phyloP scores from a whole-genome alignment of 2,888 invertebrate genomes.

The Drosophila histrio region DNA sequence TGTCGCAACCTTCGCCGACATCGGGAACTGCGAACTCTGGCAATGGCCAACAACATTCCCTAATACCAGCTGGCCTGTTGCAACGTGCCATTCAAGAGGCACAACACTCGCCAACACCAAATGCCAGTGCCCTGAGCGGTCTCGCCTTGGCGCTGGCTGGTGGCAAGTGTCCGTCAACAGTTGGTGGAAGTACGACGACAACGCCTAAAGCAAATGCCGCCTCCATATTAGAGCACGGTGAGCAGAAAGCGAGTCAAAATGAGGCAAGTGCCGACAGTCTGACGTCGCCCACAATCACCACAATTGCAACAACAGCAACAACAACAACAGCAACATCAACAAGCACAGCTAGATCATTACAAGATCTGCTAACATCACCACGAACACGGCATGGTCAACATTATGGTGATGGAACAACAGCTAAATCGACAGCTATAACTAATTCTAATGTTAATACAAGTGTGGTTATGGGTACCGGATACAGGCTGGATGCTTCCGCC shows the following conservation, averaged over 20 bases:
- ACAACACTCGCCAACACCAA: slow-evolving; percentile 71
- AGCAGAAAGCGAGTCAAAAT: slow-evolving; percentile 84
- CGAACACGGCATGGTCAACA: slow-evolving; percentile 60
- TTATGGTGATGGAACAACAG: slow-evolving; percentile 50
- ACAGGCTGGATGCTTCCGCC: slow-evolving; percentile 40
- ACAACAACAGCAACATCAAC: not conserved
- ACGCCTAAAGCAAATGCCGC: slow-evolving; percentile 74
- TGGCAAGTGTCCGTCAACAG: slow-evolving; percentile 60
- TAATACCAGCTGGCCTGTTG: slow-evolving; percentile 80
- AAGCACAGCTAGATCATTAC: slow-evolving; percentile 69
- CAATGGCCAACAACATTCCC: slow-evolving; percentile 65
- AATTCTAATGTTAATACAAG: slow-evolving; percentile 57
- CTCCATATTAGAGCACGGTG: slow-evolving; percentile 84
- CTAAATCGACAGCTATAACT: slow-evolving; percentile 41
- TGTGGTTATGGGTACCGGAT: slow-evolving; percentile 78
- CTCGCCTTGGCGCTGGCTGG: slow-evolving; percentile 77
- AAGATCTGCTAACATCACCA: slow-evolving; percentile 81
- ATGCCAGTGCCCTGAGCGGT: slow-evolving; percentile 74
- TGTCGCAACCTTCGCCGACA: slow-evolving; percentile 76
- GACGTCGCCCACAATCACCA: slow-evolving; percentile 80
- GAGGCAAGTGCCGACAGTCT: slow-evolving; percentile 85
- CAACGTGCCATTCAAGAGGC: slow-evolving; percentile 82
- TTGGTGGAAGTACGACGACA: slow-evolving; percentile 30
- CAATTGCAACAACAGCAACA: slow-evolving; percentile 11
- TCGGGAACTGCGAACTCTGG: slow-evolving; percentile 5